Percentiles rank a stretch among this genome's conserved stretches.
Conservation (phyloP, 1,140 invertebrate species). For the Solenopsis fugax region DNA sequence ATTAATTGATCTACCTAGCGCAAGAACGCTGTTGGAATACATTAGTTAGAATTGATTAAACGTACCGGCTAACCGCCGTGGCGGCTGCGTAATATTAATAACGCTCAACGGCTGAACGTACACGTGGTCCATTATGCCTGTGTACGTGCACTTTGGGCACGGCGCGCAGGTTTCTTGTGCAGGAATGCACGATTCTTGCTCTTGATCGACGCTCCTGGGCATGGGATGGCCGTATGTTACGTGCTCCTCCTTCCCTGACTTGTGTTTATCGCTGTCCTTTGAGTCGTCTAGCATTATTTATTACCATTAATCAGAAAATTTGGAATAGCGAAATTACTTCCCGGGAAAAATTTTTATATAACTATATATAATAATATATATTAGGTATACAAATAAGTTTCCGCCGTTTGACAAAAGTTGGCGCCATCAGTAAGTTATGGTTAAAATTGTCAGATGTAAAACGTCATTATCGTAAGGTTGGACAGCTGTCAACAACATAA, state of each 20-base stretch:
- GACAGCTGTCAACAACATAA: no score
- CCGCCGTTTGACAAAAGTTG: no score
- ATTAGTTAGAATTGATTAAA: slow-evolving; percentile 53
- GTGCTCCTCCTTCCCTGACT: slow-evolving; percentile 67
- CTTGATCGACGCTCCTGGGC: slow-evolving; percentile 84
- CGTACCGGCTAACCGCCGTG: slow-evolving; percentile 80
- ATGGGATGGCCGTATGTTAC: slow-evolving; percentile 84
- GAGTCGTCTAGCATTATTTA: slow-evolving; percentile 68
- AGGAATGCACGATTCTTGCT: slow-evolving; percentile 85
- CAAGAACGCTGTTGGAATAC: slow-evolving; percentile 18
- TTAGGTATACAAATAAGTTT: no score
- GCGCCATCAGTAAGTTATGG: no score
- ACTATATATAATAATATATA: no score
- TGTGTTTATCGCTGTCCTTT: slow-evolving; percentile 67
- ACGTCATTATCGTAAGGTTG: no score
- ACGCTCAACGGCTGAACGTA: slow-evolving; percentile 80
- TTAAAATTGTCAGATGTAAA: no score
- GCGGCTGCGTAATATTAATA: slow-evolving; percentile 80
- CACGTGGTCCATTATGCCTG: slow-evolving; percentile 77
- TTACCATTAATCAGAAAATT: slow-evolving; percentile 1
- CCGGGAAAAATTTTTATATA: no score
- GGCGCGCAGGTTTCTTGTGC: slow-evolving; percentile 82
- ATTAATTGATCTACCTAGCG: slow-evolving; percentile 10
- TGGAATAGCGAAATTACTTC: neutral
- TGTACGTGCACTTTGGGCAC: slow-evolving; percentile 84